Evolutionary conservation across 2,888 invertebrate genomes (phyloP).

Genomic region (Parnassius smintheus): DNA sequence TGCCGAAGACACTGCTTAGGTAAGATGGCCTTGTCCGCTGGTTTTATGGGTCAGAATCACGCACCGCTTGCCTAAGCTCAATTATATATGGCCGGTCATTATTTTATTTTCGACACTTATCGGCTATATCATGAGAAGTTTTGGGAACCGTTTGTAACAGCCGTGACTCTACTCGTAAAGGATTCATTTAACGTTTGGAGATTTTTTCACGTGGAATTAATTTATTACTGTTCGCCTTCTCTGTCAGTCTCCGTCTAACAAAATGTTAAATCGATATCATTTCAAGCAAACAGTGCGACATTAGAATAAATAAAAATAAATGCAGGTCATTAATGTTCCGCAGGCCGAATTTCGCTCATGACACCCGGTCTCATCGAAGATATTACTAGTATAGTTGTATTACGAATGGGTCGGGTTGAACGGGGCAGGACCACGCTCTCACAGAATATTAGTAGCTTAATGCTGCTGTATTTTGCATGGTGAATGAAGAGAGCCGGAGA

Average conservation of each 20-base stretch:
- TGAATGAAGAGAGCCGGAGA: background rate
- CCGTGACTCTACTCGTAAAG: background rate
- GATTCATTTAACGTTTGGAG: background rate
- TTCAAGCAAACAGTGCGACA: too few relatives aligned
- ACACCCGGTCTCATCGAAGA: too few relatives aligned
- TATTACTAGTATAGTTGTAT: too few relatives aligned
- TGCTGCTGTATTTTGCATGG: background rate
- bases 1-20: slow-evolving; percentile 45
- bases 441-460: background rate
- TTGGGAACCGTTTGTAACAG: background rate
- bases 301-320: too few relatives aligned
- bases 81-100: slow-evolving; percentile 67
- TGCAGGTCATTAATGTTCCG: too few relatives aligned
- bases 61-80: slow-evolving; percentile 61
- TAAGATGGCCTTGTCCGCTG: slow-evolving; percentile 62
- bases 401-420: too few relatives aligned
- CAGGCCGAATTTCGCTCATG: too few relatives aligned
- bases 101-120: slow-evolving; percentile 64
- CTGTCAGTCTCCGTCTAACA: too few relatives aligned
- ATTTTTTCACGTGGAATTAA: too few relatives aligned
- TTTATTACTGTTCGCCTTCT: too few relatives aligned
- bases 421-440: too few relatives aligned
- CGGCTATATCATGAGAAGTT: slow-evolving; percentile 43
- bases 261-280: too few relatives aligned
- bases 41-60: slow-evolving; percentile 61